Evolutionary conservation across 2,797 vertebrate genomes (phyloP).

Genomic region (Gorsachius magnificus): DNA sequence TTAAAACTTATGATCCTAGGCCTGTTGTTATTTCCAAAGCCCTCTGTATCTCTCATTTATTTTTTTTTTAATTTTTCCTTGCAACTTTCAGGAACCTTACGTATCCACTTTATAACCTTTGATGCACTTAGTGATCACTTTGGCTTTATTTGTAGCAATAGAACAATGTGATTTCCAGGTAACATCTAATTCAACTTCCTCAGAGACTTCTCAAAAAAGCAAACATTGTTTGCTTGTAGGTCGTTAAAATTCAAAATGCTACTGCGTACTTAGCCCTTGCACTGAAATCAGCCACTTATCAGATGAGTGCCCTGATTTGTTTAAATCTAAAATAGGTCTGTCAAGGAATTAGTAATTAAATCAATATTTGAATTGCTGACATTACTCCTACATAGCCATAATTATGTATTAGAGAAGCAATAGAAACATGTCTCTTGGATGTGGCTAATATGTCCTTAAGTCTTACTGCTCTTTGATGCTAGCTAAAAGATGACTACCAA

Average conservation of each 20-base stretch:
- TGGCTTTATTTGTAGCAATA: slow-evolving; percentile 60
- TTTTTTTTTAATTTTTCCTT: neutral
- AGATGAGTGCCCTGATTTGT: neutral
- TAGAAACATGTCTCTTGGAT: slow-evolving; percentile 35
- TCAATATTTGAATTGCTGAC: slow-evolving; percentile 19
- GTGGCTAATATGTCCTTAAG: neutral
- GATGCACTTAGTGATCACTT: slow-evolving; percentile 23
- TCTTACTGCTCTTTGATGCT: slow-evolving; percentile 12
- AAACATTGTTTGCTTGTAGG: slow-evolving; percentile 19
- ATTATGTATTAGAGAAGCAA: slow-evolving; percentile 53
- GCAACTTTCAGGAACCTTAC: neutral
- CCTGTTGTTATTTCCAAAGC: neutral
- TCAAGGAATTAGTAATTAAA: slow-evolving; percentile 20
- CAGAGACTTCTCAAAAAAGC: neutral
- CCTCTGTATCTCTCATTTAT: neutral
- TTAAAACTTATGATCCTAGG: neutral
- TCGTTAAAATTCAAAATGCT: slow-evolving; percentile 2
- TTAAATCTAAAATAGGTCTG: slow-evolving; percentile 17
- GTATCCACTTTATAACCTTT: neutral
- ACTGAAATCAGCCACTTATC: slow-evolving; percentile 20
- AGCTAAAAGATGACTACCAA: slow-evolving; percentile 14
- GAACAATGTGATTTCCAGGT: slow-evolving; percentile 28
- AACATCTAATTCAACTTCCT: neutral
- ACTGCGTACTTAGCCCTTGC: neutral
- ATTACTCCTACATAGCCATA: slow-evolving; percentile 39